These are phyloP conservation scores for Heloderma charlesbogerti DNA, from an alignment of 2,113 vertebrate species.

Conservation along the genomic window DNA sequence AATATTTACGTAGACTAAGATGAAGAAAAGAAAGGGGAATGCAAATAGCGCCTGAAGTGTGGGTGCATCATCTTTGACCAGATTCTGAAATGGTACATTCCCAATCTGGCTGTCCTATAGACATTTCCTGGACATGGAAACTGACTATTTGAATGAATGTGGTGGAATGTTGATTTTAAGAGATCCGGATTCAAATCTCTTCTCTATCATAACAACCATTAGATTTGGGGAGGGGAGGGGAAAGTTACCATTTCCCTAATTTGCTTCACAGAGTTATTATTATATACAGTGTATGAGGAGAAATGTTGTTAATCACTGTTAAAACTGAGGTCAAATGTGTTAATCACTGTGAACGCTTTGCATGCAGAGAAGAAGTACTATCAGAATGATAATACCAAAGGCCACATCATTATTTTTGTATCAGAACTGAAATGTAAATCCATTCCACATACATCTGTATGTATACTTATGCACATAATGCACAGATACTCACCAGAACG, in stretches of 20 bases:
- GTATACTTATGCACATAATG: neutral
- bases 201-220: neutral
- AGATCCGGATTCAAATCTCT: neutral
- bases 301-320: neutral
- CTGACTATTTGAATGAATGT: neutral
- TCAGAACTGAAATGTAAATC: neutral
- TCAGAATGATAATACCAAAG: neutral
- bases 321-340: too few species aligned
- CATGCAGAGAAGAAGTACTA: neutral
- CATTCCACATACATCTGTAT: neutral
- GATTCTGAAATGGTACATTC: neutral
- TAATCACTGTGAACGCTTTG: neutral
- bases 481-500: too few species aligned
- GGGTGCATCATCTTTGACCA: neutral
- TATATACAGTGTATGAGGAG: neutral
- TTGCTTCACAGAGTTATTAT: neutral
- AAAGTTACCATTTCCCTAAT: neutral
- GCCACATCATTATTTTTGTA: neutral
- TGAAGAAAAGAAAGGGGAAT: too few species aligned
- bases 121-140: neutral
- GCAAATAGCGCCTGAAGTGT: neutral
- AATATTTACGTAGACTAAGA: too few species aligned
- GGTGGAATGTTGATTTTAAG: neutral
- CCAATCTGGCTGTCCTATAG: too few species aligned
- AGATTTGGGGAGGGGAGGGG: neutral